Evolutionary conservation across 2,888 invertebrate species (phyloP).

Genomic region (Gordius sp.): DNA sequence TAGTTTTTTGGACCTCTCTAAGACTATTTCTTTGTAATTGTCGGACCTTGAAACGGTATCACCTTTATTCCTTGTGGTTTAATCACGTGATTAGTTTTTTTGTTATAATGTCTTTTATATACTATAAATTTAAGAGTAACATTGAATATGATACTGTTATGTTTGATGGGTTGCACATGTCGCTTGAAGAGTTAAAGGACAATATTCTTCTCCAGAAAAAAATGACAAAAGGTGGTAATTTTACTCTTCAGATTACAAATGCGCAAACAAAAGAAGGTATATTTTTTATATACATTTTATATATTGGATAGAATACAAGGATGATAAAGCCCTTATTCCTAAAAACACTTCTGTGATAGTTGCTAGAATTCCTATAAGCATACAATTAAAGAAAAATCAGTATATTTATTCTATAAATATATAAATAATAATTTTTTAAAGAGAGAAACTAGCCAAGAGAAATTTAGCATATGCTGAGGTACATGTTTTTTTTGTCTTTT

Average conservation of each 20-base stretch:
- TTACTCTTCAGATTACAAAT: constrained; percentile 81
- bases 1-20: too few relatives aligned
- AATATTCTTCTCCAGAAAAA: constrained; percentile 78
- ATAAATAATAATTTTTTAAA: neutral
- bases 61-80: too few relatives aligned
- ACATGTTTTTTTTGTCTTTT: too few relatives aligned
- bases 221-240: constrained; percentile 68
- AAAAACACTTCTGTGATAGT: constrained; percentile 89
- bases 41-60: too few relatives aligned
- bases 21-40: too few relatives aligned
- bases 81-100: too few relatives aligned
- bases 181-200: constrained; percentile 73
- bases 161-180: constrained; percentile 67
- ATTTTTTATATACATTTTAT: constrained; percentile 21
- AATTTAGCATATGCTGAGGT: neutral
- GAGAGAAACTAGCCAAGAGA: neutral
- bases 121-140: constrained; percentile 92
- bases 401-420: neutral
- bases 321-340: constrained; percentile 65
- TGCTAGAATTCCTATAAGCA: constrained; percentile 54
- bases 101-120: constrained; percentile 47
- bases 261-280: constrained; percentile 85
- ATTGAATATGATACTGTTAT: constrained; percentile 73
- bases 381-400: constrained; percentile 40
- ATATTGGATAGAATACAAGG: constrained; percentile 54